Base-by-base conservation (phyloP, 2,113 vertebrate genomes). In the Beaufortia kweichowensis region DNA sequence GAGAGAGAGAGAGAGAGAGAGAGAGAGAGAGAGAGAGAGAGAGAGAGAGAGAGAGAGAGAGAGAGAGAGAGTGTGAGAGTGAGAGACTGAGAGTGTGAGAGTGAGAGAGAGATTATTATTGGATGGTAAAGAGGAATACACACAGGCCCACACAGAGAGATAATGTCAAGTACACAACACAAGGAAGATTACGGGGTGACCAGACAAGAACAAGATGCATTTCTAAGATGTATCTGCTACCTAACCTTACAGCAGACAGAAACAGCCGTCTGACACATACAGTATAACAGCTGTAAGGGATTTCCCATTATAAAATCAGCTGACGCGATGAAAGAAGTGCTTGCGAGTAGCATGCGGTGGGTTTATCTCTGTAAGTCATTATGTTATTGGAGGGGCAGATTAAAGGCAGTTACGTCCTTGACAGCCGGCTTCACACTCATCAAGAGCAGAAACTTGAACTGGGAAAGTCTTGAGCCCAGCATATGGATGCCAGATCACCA, bases 231-330 rank as follows among this genome's bases (percentile, higher is more conserved):
- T 75, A 43, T 76, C 12, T 67, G 56, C 70, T n/a, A 61, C 17
- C 70, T 60, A 6, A 61, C 56, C 56, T 24, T 73, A 86, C 86
- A 70, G 31, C 70, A 19, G 26, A 80, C 81, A 83, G 86, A 86
- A 84, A 87, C 79, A 61, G 61, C 83, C 87, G 88, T 86, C 76
- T 69, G 2, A 48, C 28, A 85, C 87, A 84, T 89, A 89, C n/a
- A n/a, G n/a, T 91, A 88, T 84, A 89, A 92, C 90, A 91, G 89
- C 91, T 91, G 90, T 78, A 84, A 90, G 83, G 89, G 87, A 91
- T 92, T 92, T 91, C 86, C n/a, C 88, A 90, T 87, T 89, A 87
- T 90, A 89, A 87, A 88, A 90, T 91, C 89, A 92, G 89, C 88
- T 92, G 91, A 91, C 86, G 83, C 84, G 86, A 88, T 91, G 88